phyloP scores from a whole-genome alignment of 2,113 vertebrate genomes.

The Salminus brasiliensis region DNA sequence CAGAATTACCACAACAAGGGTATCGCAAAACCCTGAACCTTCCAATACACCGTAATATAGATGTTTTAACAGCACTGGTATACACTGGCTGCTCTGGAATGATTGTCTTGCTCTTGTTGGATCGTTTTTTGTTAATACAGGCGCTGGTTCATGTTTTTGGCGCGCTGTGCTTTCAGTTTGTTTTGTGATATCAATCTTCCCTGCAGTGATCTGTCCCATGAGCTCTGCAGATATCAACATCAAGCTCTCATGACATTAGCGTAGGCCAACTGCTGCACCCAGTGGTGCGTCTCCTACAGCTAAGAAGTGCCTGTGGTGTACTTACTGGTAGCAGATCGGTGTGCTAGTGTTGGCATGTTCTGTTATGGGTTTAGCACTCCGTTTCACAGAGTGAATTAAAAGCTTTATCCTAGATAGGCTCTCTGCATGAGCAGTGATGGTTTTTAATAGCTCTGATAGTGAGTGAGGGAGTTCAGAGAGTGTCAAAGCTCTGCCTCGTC shows the following conservation, averaged over 20 bases:
- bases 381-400: background rate
- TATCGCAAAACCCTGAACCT: background rate
- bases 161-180: slow-evolving; percentile 11
- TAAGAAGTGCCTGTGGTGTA: background rate
- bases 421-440: background rate
- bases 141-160: slow-evolving; percentile 6
- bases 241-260: slow-evolving; percentile 27
- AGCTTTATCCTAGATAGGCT: background rate
- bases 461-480: background rate
- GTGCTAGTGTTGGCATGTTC: background rate
- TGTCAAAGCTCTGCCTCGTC: background rate
- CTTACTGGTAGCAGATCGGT: background rate
- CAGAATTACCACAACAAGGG: background rate
- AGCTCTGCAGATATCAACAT: slow-evolving; percentile 32
- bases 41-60: background rate
- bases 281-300: background rate
- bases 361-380: background rate
- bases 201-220: slow-evolving; percentile 47
- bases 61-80: background rate
- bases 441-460: slow-evolving; percentile 1
- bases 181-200: slow-evolving; percentile 35
- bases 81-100: background rate
- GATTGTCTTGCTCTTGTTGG: background rate
- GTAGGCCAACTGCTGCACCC: slow-evolving; percentile 3
- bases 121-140: slow-evolving; percentile 5